Base-by-base conservation (phyloP, 2,888 invertebrate genomes). In the Acrocyrtus sp. region DNA sequence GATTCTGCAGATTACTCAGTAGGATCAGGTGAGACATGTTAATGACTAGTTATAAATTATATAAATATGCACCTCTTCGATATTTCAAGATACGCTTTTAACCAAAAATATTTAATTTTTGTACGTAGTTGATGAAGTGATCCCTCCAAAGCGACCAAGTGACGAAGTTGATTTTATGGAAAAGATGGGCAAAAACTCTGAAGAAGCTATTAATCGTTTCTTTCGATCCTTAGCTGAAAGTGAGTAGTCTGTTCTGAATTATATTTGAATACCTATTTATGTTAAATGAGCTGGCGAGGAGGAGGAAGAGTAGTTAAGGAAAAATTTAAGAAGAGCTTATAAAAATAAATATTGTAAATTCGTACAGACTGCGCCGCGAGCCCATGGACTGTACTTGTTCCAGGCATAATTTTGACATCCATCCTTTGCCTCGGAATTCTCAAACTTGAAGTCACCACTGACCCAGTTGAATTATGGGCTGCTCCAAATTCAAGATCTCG, bases 381-480 rank as follows among this genome's bases (percentile, higher is more conserved):
- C 61, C 81, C 81, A 0, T 66, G 66, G 54, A 48, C 63, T 12
- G 74, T 78, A 1, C 58, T 81, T 2, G 3, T 79, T 5, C 74
- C 78, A 22, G 76, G 77, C 10, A 47, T 74, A 0, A 19, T 78
- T 2, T 29, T 80, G 0, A 75, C 78, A 6, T 48, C 65, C 12
- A 24, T 86, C 0, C 85, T 96, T 15, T 91, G 92, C 0, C 87
- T 87, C 82, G 96, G 96, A 48, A 89, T 95, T 67, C 87, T 87
- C 68, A 89, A 88, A 82, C 87, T 94, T 82, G 86, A 91, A 76
- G 90, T 97, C 41, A 95, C 94, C 0, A 97, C 96, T 0, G 92
- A 98, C 86, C 98, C 98, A 0, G 96, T 98, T 0, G 92, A 98
- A 84, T 87, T 99, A 66, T 99, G 99, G 99, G 97, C 98, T 0